A percentile compares a stretch with the other conserved stretches of the same genome.
Evolutionary conservation across 2,113 vertebrate species (phyloP).

Genomic region (Camarhynchus parvulus): DNA sequence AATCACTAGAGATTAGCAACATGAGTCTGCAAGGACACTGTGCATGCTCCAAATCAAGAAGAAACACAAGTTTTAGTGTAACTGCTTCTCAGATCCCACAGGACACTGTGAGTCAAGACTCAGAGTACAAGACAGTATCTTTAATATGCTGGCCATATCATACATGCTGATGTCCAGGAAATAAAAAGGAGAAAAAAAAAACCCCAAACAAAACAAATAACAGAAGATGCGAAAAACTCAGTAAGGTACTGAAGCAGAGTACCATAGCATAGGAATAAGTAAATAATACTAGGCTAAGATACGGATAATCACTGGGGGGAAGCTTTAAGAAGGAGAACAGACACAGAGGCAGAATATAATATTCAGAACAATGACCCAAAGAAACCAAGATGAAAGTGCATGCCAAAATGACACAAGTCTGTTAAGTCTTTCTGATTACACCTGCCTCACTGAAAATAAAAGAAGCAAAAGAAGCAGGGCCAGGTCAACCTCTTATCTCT

Average conservation of each 20-base stretch:
- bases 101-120: neutral
- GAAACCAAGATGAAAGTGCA: neutral
- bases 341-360: neutral
- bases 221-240: neutral
- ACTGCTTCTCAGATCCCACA: neutral
- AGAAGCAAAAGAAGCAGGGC: neutral
- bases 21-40: neutral
- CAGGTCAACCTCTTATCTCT: neutral
- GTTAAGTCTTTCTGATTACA: neutral
- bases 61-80: neutral
- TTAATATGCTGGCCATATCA: neutral
- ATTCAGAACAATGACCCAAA: neutral
- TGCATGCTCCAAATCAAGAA: neutral
- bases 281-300: neutral
- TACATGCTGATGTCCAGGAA: neutral
- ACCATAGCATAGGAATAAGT: neutral
- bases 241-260: neutral
- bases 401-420: neutral
- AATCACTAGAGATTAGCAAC: neutral
- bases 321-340: neutral
- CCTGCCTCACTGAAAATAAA: neutral
- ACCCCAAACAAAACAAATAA: neutral
- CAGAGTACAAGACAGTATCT: neutral
- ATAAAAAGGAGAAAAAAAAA: fast-evolving
- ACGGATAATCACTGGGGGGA: neutral